Percentiles rank a stretch among this genome's conserved stretches.
These are phyloP conservation scores for Puma concolor DNA, from an alignment of 2,113 vertebrate species.

Conservation along the genomic window DNA sequence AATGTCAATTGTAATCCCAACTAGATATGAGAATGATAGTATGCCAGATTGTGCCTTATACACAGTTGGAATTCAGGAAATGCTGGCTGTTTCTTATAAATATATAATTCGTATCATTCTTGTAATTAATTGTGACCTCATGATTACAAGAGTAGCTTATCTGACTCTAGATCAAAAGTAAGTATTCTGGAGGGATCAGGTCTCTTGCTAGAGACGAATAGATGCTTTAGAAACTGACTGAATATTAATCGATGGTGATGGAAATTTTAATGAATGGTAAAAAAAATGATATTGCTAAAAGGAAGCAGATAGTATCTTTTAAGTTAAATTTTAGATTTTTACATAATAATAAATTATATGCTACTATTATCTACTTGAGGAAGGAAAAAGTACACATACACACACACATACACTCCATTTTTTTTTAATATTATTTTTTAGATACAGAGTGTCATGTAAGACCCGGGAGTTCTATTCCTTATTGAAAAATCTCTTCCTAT, in stretches of 20 bases:
- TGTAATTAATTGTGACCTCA: constrained; percentile 55
- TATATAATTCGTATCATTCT: constrained; percentile 7
- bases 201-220: not conserved
- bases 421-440: not conserved
- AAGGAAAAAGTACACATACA: not conserved
- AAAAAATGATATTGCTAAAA: not conserved
- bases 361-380: not conserved
- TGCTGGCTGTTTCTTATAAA: not conserved
- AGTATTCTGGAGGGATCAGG: not conserved
- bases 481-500: not conserved
- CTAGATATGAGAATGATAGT: not conserved
- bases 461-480: not conserved
- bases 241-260: not conserved
- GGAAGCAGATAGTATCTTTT: not conserved
- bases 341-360: not conserved
- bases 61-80: not conserved
- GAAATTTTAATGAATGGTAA: not conserved
- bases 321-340: not conserved
- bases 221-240: not conserved
- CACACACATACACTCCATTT: not conserved
- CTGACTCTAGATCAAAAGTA: not conserved
- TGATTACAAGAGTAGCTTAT: not conserved
- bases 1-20: constrained; percentile 17
- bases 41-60: not conserved
- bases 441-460: not conserved